phyloP scores from a whole-genome alignment of 2,888 invertebrate genomes.

The Steinernema carpocapsae region DNA sequence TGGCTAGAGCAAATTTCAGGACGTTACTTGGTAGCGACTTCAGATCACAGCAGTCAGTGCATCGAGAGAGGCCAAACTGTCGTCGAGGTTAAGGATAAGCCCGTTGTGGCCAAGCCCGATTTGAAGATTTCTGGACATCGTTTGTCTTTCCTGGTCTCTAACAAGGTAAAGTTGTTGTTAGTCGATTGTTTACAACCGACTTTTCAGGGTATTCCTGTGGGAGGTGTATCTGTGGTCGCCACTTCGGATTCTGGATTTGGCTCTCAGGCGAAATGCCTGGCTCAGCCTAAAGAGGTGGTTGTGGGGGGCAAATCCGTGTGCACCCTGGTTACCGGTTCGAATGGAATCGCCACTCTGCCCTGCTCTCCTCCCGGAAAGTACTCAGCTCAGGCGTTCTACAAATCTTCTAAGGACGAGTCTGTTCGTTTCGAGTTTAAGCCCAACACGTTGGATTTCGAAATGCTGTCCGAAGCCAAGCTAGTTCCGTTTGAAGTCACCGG shows the following conservation, averaged over 20 bases:
- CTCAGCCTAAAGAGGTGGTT: not conserved
- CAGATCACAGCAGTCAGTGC: slow-evolving; percentile 55
- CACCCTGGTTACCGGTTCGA: slow-evolving; percentile 57
- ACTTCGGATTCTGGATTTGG: slow-evolving; percentile 34
- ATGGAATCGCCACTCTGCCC: slow-evolving; percentile 81
- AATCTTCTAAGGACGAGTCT: slow-evolving; percentile 27
- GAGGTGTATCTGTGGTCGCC: slow-evolving; percentile 42
- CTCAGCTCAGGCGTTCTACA: slow-evolving; percentile 71
- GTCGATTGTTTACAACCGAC: no score
- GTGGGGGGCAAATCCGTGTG: slow-evolving; percentile 47
- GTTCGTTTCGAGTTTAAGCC: slow-evolving; percentile 49
- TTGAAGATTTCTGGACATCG: slow-evolving; percentile 60
- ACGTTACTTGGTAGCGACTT: slow-evolving; percentile 60
- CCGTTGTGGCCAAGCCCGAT: slow-evolving; percentile 57
- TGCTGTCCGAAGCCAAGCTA: slow-evolving; percentile 41
- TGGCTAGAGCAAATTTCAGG: slow-evolving; percentile 46
- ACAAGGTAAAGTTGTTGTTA: slow-evolving; percentile 9
- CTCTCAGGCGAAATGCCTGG: not conserved
- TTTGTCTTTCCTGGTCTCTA: slow-evolving; percentile 38
- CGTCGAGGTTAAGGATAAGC: slow-evolving; percentile 54
- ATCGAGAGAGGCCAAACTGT: slow-evolving; percentile 54
- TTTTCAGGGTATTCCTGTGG: slow-evolving; percentile 25
- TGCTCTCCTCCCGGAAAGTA: slow-evolving; percentile 84
- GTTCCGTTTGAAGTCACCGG: slow-evolving; percentile 48
- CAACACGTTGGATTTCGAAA: slow-evolving; percentile 35